These are phyloP conservation scores for Norana najaformis DNA, from an alignment of 2,888 invertebrate species.

Conservation along the genomic window DNA sequence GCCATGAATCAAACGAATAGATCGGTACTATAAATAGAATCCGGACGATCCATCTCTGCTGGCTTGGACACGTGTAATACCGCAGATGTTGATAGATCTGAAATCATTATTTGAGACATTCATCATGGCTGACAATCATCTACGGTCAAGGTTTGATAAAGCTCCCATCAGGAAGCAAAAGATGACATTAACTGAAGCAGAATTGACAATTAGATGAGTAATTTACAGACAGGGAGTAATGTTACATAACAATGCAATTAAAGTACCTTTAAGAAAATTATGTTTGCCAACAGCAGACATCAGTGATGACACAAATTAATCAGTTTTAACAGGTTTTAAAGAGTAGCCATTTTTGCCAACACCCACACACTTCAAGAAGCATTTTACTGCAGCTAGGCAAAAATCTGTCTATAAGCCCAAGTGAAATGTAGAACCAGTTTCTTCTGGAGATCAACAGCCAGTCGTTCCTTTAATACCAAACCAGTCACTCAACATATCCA, in stretches of 20 bases:
- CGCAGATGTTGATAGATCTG: conserved; percentile 97
- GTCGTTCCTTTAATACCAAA: no score
- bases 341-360: neutral
- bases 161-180: neutral
- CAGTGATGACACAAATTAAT: neutral
- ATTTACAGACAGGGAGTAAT: neutral
- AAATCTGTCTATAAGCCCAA: neutral
- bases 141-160: neutral
- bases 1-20: conserved; percentile 97
- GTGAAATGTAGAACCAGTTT: neutral
- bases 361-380: neutral
- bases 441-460: neutral
- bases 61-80: conserved; percentile 97
- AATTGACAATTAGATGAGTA: neutral
- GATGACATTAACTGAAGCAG: neutral
- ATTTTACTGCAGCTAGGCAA: neutral
- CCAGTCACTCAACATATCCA: neutral
- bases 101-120: conserved; percentile 45
- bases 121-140: conserved; percentile 3
- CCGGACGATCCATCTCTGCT: conserved; percentile 98
- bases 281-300: neutral
- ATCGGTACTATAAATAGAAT: conserved; percentile 98
- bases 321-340: neutral
- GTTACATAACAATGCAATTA: neutral
- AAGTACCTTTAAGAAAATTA: neutral